phyloP scores from a whole-genome alignment of 2,797 vertebrate genomes.

The Babyrousa celebensis region DNA sequence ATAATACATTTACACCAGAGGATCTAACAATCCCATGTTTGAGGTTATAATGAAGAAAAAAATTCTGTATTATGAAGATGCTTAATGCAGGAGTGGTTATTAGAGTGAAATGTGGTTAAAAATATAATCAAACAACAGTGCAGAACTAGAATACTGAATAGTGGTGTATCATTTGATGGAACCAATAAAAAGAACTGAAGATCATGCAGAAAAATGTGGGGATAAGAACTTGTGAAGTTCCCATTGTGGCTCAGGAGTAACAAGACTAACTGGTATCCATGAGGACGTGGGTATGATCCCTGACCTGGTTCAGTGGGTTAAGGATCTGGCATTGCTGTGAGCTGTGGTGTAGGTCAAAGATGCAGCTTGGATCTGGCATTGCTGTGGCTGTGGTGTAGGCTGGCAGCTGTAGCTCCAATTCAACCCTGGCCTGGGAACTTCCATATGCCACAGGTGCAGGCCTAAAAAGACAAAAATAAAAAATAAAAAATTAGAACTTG shows the following conservation, averaged over 20 bases:
- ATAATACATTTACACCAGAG: not conserved
- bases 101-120: not conserved
- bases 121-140: not conserved
- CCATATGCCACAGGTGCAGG: too few relatives aligned
- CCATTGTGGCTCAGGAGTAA: too few relatives aligned
- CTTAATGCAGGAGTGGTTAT: conserved; percentile 27
- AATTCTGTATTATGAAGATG: not conserved
- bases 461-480: too few relatives aligned
- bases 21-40: conserved; percentile 1
- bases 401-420: too few relatives aligned
- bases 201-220: not conserved
- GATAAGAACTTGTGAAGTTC: not conserved
- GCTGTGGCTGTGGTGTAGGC: too few relatives aligned
- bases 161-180: not conserved
- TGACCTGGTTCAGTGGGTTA: too few relatives aligned
- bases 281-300: too few relatives aligned
- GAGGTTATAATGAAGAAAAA: conserved; percentile 45
- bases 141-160: conserved; percentile 44
- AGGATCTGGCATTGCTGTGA: too few relatives aligned
- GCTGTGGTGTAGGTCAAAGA: too few relatives aligned
- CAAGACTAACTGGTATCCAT: too few relatives aligned
- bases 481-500: not conserved
- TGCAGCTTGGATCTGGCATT: too few relatives aligned
- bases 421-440: too few relatives aligned
- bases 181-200: conserved; percentile 17